Base-by-base conservation (phyloP, 2,888 invertebrate species). In the Apamea monoglypha region DNA sequence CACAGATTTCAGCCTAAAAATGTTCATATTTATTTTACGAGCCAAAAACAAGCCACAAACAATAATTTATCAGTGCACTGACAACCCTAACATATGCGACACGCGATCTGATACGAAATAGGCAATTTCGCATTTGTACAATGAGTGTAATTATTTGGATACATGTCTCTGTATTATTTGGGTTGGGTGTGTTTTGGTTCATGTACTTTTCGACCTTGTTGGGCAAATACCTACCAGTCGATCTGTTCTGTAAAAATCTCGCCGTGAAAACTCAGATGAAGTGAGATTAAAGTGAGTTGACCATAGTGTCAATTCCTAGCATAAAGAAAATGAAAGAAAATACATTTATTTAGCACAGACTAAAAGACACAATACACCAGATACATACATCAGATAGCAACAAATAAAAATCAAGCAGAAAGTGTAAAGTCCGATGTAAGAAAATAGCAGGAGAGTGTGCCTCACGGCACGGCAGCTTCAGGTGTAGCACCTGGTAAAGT, bases 41-140 rank as follows among this genome's bases (percentile, higher is more conserved):
- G 36, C 76, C 67, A 72, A 82, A 77, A 78, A 76, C 74, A 72
- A 74, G 69, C 78, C 74, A 32, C 86, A 25, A 74, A 75, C 86
- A 75, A 80, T 86, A 86, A 85, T 86, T 85, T 85, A 85, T 85
- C 83, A 85, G 85, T 40, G 78, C 80, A 86, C 66, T 85, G 82
- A 82, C 85, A 83, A 44, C 83, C 78, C 76, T 87, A 85, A 80
- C 76, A 75, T 70, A 80, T 85, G 85, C 67, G 86, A 83, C 85
- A 47, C 21, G 44, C 76, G 80, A 87, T 87, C 87, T 56, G 87
- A 87, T 87, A 85, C 14, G 80, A 78, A 87, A 87, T 85, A 87
- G 83, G 87, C 87, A 85, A 87, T 87, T 87, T 36, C 80, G 81
- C 74, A 85, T 83, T 87, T 81, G 80, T 76, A 82, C 80, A 87